A percentile compares a stretch with the other conserved stretches of the same genome.
phyloP scores from a whole-genome alignment of 2,888 invertebrate genomes.

The Tachina lurida region DNA sequence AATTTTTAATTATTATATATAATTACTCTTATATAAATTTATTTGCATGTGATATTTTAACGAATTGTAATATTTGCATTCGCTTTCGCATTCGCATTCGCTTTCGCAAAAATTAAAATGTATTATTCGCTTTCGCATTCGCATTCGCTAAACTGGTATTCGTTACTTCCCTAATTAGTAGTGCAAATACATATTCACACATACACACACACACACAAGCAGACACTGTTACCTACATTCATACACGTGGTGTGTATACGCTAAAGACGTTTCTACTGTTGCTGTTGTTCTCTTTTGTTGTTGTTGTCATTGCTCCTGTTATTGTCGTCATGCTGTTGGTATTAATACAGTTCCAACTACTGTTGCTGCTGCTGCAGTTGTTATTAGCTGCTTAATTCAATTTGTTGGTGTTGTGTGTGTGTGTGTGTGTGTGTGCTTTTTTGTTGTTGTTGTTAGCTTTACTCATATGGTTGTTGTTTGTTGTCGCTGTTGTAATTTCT shows the following conservation, averaged over 20 bases:
- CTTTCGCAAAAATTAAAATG: no score
- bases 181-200: not conserved
- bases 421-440: not conserved
- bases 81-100: no score
- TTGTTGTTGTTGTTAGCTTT: constrained; percentile 33
- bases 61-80: no score
- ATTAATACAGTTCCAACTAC: constrained; percentile 17
- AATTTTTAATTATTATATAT: no score
- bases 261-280: constrained; percentile 71
- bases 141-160: no score
- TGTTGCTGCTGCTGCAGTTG: constrained; percentile 56
- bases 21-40: no score
- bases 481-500: constrained; percentile 54
- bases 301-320: not conserved
- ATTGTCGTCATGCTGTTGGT: constrained; percentile 8
- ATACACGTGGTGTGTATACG: not conserved
- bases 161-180: no score
- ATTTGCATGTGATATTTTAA: no score
- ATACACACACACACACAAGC: not conserved
- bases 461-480: constrained; percentile 53
- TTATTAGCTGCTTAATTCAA: constrained; percentile 73
- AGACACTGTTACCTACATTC: not conserved
- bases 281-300: not conserved
- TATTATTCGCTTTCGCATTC: no score
- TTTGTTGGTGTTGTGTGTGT: constrained; percentile 62